Evolutionary conservation across 2,888 invertebrate species (phyloP).

Genomic region (Eupithecia abbreviata): DNA sequence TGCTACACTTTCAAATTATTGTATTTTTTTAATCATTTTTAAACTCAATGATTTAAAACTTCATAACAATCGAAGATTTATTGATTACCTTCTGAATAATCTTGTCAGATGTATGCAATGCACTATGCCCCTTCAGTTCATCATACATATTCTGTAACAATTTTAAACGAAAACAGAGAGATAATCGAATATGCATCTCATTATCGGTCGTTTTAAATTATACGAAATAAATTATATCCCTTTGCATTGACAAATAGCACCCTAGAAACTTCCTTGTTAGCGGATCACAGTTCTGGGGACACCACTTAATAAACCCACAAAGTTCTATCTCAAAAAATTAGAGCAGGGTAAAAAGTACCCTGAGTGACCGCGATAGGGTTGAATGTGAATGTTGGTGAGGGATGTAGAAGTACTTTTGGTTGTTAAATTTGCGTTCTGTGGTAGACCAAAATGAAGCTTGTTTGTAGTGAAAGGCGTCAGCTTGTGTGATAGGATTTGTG

Average conservation of each 20-base stretch:
- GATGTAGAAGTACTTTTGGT: constrained; percentile 53
- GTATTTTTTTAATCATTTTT: not conserved
- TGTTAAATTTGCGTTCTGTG: constrained; percentile 61
- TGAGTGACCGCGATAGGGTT: constrained; percentile 33
- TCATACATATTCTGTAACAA: constrained; percentile 31
- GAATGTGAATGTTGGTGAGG: constrained; percentile 45
- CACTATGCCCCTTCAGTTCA: not conserved
- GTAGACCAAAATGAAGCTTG: constrained; percentile 80
- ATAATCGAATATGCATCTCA: constrained; percentile 79
- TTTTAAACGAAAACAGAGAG: constrained; percentile 44
- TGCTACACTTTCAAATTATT: too few species aligned
- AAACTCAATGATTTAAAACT: not conserved
- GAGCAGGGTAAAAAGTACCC: constrained; percentile 30
- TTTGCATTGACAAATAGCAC: constrained; percentile 79
- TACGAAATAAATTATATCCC: constrained; percentile 75
- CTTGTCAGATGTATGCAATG: not conserved
- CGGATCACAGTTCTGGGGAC: constrained; percentile 68
- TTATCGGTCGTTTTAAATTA: constrained; percentile 77
- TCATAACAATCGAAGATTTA: not conserved
- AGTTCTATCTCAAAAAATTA: constrained; percentile 30
- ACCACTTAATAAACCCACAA: constrained; percentile 46
- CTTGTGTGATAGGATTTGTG: constrained; percentile 83
- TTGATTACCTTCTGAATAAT: not conserved
- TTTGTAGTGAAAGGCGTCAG: constrained; percentile 82
- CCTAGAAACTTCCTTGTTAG: constrained; percentile 76